These are phyloP conservation scores for Dusona sp. DNA, from an alignment of 2,888 invertebrate species.

Conservation along the genomic window DNA sequence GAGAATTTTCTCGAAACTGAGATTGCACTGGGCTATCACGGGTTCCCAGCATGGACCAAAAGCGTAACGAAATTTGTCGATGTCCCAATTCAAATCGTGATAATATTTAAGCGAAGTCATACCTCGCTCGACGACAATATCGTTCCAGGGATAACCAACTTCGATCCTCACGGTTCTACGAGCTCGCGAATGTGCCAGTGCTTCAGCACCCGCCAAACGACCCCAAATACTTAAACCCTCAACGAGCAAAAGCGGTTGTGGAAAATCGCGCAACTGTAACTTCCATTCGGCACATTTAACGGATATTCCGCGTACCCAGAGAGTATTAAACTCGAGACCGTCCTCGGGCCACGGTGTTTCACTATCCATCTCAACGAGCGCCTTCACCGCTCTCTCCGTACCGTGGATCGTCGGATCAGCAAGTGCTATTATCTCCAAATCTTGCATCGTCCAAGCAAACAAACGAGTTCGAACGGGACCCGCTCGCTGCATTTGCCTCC, in stretches of 20 bases:
- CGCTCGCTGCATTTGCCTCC: conserved; percentile 89
- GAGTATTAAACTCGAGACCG: conserved; percentile 93
- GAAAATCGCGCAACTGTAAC: conserved; percentile 96
- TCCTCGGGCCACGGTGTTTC: conserved; percentile 97
- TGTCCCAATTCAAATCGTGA: conserved; percentile 98
- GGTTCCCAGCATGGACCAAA: conserved; percentile 99
- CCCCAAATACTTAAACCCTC: conserved; percentile 95
- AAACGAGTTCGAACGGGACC: conserved; percentile 89
- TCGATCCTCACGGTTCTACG: conserved; percentile 91
- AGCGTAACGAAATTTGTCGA: conserved; percentile 95
- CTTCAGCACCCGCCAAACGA: conserved; percentile 95
- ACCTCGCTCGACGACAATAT: conserved; percentile 92
- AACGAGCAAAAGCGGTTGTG: conserved; percentile 95
- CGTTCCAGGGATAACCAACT: conserved; percentile 94
- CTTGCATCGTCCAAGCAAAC: conserved; percentile 94
- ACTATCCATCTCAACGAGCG: conserved; percentile 93
- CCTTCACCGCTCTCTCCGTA: conserved; percentile 89
- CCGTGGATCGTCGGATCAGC: conserved; percentile 96
- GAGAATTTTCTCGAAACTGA: conserved; percentile 94
- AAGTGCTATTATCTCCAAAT: conserved; percentile 90
- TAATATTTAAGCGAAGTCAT: conserved; percentile 99
- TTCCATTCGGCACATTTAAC: conserved; percentile 94
- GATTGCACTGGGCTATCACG: conserved; percentile 95
- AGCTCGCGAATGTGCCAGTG: conserved; percentile 91
- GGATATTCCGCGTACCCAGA: conserved; percentile 96